A percentile compares a stretch with the other conserved stretches of the same genome.
phyloP scores from a whole-genome alignment of 2,797 vertebrate species.

The Acipenser ruthenus region DNA sequence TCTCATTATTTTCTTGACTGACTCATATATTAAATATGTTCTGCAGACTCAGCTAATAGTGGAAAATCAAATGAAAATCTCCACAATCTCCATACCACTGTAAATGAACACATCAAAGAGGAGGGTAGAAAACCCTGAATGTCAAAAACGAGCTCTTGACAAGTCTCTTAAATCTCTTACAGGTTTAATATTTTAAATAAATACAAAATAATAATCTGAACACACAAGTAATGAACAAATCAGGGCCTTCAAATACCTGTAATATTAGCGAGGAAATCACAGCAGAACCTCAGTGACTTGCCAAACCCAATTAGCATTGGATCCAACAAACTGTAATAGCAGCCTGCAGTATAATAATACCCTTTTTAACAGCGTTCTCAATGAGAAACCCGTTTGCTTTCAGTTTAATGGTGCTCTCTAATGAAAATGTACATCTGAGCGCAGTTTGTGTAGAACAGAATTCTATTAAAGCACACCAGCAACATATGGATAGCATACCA shows the following conservation, averaged over 20 bases:
- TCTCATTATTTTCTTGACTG: too few relatives aligned
- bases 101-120: not conserved
- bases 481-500: not conserved
- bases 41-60: too few relatives aligned
- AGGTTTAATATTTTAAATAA: constrained; percentile 22
- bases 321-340: constrained; percentile 4
- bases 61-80: constrained; percentile 4
- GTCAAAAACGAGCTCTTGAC: too few relatives aligned
- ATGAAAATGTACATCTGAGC: not conserved
- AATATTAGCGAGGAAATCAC: not conserved
- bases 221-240: constrained; percentile 18
- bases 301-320: constrained; percentile 5
- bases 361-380: constrained; percentile 5
- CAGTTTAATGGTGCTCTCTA: not conserved
- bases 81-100: constrained; percentile 1
- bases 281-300: not conserved
- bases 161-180: too few relatives aligned
- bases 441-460: not conserved
- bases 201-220: constrained; percentile 24
- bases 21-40: too few relatives aligned
- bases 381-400: constrained; percentile 12
- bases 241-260: not conserved
- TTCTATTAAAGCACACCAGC: not conserved
- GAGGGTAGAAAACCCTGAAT: too few relatives aligned
- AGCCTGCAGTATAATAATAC: constrained; percentile 3